phyloP scores from a whole-genome alignment of 1,140 invertebrate genomes.

The Brachystomella parvula region DNA sequence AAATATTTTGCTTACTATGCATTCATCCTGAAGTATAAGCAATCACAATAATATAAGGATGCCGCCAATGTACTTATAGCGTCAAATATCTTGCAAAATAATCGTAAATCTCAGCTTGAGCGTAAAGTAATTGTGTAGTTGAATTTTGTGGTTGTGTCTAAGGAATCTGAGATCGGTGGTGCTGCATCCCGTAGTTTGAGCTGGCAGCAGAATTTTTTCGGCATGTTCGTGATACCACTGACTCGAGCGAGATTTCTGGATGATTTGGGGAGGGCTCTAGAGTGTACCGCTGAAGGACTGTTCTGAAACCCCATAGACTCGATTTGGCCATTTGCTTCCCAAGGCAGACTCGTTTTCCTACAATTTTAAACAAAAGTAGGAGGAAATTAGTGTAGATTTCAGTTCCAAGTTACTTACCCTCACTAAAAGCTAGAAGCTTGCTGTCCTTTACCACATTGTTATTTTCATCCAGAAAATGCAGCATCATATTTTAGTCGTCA shows the following conservation, averaged over 20 bases:
- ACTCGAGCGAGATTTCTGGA: conserved; percentile 4
- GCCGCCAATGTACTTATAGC: too few species aligned
- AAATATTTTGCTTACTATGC: too few species aligned
- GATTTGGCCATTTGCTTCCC: conserved; percentile 3
- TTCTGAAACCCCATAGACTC: background rate
- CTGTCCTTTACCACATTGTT: conserved; percentile 59
- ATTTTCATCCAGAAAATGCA: conserved; percentile 57
- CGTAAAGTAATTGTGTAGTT: too few species aligned
- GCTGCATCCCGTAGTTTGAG: background rate
- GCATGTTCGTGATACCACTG: conserved; percentile 10
- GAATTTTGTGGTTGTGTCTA: too few species aligned
- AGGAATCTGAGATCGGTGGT: too few species aligned
- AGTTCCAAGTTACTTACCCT: conserved; percentile 45
- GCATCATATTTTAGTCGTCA: too few species aligned
- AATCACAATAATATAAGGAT: too few species aligned
- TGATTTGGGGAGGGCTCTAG: background rate
- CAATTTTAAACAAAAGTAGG: background rate
- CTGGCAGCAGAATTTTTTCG: conserved; percentile 7
- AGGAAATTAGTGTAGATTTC: background rate
- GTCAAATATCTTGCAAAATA: too few species aligned
- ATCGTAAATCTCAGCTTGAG: too few species aligned
- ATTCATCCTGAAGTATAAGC: too few species aligned
- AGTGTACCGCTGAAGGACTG: conserved; percentile 9
- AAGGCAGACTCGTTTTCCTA: conserved; percentile 11
- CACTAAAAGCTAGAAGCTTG: conserved; percentile 64